Evolutionary conservation across 2,797 vertebrate species (phyloP).

Genomic region (Somateria mollissima): DNA sequence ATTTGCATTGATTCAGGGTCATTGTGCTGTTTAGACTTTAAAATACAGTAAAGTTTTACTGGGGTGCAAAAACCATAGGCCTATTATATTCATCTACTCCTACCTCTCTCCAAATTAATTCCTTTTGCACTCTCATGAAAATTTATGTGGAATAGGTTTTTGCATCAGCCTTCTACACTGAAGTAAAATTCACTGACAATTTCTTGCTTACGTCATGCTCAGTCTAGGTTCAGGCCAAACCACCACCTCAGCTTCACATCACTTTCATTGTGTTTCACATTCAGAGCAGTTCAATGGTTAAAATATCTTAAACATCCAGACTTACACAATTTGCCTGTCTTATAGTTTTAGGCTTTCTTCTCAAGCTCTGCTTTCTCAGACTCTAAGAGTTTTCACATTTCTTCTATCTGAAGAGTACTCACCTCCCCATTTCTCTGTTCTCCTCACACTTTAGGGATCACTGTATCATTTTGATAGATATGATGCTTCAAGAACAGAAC

Average conservation of each 20-base stretch:
- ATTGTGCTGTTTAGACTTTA: not conserved
- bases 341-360: not conserved
- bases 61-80: not conserved
- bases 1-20: not conserved
- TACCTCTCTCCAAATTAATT: not conserved
- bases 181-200: not conserved
- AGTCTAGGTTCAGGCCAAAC: not conserved
- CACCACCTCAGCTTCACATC: not conserved
- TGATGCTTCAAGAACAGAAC: not conserved
- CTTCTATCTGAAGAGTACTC: rapidly evolving
- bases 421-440: not conserved
- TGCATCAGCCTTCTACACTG: not conserved
- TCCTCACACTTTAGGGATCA: not conserved
- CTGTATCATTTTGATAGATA: not conserved
- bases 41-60: not conserved
- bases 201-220: not conserved
- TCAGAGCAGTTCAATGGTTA: not conserved
- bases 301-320: not conserved
- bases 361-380: not conserved
- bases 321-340: not conserved
- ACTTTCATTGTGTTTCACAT: not conserved
- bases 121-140: not conserved
- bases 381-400: not conserved
- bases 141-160: not conserved
- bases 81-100: not conserved